Evolutionary conservation across 30 jellyfish, hydroid and myxozoan species (phyloP).

Genomic region (Aurelia aurita complex sp. Pacific): DNA sequence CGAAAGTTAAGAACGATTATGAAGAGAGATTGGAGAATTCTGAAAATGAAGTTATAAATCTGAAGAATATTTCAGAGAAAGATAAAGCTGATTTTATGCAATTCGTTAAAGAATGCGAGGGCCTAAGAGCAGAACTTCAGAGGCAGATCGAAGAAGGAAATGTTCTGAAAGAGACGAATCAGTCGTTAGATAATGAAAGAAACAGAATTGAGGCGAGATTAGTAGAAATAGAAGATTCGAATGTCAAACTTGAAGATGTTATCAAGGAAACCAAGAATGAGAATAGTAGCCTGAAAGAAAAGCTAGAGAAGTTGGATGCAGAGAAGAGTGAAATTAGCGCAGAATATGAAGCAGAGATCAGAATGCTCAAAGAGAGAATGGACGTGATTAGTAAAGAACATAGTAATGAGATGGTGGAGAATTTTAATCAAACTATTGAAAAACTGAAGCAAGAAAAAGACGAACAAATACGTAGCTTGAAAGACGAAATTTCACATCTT

Average conservation of each 20-base stretch:
- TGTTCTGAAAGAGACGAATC: background rate
- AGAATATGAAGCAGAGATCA: slow-evolving; percentile 37
- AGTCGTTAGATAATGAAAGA: slow-evolving; percentile 13
- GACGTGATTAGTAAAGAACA: slow-evolving; percentile 34
- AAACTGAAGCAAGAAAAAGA: slow-evolving; percentile 48
- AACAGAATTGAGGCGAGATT: slow-evolving; percentile 6
- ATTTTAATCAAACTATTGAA: slow-evolving; percentile 45
- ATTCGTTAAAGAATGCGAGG: slow-evolving; percentile 25
- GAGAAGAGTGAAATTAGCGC: slow-evolving; percentile 2
- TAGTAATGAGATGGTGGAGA: slow-evolving; percentile 43
- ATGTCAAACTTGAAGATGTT: background rate
- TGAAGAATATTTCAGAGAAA: slow-evolving; percentile 35
- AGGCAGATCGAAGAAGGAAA: slow-evolving; percentile 4
- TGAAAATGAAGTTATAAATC: slow-evolving; percentile 23
- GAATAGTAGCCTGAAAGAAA: slow-evolving; percentile 4
- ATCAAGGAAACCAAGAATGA: background rate
- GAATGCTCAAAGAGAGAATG: slow-evolving; percentile 45
- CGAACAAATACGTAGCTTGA: slow-evolving; percentile 51
- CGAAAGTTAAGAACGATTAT: slow-evolving; percentile 4
- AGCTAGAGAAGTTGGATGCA: background rate
- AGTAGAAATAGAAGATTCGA: background rate
- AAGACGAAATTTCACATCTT: slow-evolving; percentile 55
- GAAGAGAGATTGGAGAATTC: slow-evolving; percentile 12
- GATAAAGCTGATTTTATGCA: slow-evolving; percentile 35
- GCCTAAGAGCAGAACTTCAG: slow-evolving; percentile 9